phyloP scores from a whole-genome alignment of 2,888 invertebrate species.

The Plagiodera versicolora region DNA sequence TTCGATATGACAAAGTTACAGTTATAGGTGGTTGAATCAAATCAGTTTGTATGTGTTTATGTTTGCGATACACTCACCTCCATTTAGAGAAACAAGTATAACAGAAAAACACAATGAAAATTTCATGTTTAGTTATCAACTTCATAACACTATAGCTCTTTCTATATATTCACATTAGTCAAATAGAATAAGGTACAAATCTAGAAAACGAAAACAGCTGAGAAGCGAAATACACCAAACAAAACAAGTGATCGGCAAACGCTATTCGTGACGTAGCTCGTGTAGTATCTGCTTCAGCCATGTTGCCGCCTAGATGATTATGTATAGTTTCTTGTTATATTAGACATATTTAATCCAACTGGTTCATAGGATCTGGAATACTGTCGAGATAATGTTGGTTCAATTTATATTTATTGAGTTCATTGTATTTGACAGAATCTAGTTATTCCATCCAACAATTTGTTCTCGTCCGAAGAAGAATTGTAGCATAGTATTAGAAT shows the following conservation, averaged over 20 bases:
- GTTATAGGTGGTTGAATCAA: neutral
- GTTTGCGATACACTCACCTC: neutral
- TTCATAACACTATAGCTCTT: neutral
- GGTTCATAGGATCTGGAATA: too few relatives aligned
- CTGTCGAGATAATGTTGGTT: too few relatives aligned
- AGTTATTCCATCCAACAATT: too few relatives aligned
- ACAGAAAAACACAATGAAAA: neutral
- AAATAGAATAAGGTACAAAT: neutral
- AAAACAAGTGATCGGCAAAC: slow-evolving; percentile 10
- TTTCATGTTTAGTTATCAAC: neutral
- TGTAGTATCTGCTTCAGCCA: neutral
- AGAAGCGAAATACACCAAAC: slow-evolving; percentile 8
- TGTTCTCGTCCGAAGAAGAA: too few relatives aligned
- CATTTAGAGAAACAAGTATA: neutral
- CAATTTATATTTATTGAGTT: too few relatives aligned
- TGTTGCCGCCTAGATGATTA: neutral
- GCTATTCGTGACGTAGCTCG: neutral
- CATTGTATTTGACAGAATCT: too few relatives aligned
- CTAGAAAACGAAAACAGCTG: slow-evolving; percentile 12
- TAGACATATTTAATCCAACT: too few relatives aligned
- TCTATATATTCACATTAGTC: neutral
- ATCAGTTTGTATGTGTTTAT: neutral
- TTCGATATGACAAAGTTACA: neutral
- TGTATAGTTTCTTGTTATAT: neutral
- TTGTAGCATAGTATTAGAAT: too few relatives aligned